Conservation (phyloP, 64 coral and sea anemone genomes). For the Catalaphyllia jardinei region DNA sequence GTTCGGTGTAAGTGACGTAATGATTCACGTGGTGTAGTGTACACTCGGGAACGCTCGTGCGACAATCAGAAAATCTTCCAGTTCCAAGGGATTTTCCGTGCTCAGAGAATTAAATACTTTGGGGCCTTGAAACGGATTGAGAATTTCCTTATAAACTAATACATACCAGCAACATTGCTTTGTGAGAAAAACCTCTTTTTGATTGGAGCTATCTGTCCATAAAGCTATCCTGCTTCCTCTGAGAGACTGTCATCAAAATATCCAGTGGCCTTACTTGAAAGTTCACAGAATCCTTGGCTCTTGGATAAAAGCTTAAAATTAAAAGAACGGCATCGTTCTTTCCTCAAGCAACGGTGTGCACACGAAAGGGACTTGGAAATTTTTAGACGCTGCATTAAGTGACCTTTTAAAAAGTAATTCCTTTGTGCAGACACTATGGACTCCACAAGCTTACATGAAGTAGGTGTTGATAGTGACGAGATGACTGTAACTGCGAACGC, state of each 20-base stretch:
- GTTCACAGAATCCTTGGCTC: slow-evolving; percentile 56
- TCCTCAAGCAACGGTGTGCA: slow-evolving; percentile 60
- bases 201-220: not conserved
- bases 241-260: not conserved
- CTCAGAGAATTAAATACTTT: too few species aligned
- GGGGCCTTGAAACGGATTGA: too few species aligned
- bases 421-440: not conserved
- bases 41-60: too few species aligned
- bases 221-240: slow-evolving; percentile 24
- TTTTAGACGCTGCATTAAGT: slow-evolving; percentile 27
- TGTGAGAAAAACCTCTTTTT: not conserved
- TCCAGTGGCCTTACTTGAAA: slow-evolving; percentile 19
- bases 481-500: not conserved
- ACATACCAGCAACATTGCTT: not conserved
- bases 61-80: too few species aligned
- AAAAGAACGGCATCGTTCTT: slow-evolving; percentile 55
- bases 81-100: too few species aligned
- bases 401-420: slow-evolving; percentile 24
- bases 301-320: slow-evolving; percentile 60
- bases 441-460: slow-evolving; percentile 7
- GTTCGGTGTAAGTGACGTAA: too few species aligned
- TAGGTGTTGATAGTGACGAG: not conserved
- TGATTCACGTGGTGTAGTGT: too few species aligned
- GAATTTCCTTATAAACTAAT: too few species aligned
- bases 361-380: slow-evolving; percentile 49